These are phyloP conservation scores for Scaptodrosophila lebanonensis DNA, from an alignment of 1,140 invertebrate genomes.

Conservation along the genomic window DNA sequence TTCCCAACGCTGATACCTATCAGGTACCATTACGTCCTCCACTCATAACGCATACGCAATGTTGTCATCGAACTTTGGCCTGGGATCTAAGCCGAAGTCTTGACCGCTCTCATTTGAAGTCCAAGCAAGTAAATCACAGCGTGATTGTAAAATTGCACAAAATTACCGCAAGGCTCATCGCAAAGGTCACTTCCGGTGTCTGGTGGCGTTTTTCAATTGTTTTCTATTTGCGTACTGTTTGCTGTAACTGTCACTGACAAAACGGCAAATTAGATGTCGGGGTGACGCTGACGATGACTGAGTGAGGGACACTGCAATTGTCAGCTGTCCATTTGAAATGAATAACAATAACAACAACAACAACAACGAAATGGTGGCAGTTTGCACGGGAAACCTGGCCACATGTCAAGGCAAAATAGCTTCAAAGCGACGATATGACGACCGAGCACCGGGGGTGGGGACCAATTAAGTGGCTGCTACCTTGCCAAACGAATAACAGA, in stretches of 20 bases:
- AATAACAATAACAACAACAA: conserved; percentile 19
- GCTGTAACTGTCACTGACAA: conserved; percentile 15
- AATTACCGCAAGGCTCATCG: conserved; percentile 3
- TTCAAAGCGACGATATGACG: conserved; percentile 65
- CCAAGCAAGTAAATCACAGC: conserved; percentile 36
- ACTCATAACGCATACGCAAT: conserved; percentile 37
- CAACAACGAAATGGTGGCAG: conserved; percentile 46
- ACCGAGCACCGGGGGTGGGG: neutral
- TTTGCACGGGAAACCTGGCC: conserved; percentile 53
- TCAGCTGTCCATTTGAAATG: conserved; percentile 5
- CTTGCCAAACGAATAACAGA: conserved; percentile 52
- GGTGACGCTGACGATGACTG: neutral
- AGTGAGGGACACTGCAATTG: conserved; percentile 5
- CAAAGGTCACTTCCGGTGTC: conserved; percentile 36
- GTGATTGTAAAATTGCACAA: conserved; percentile 58
- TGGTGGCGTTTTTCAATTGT: neutral
- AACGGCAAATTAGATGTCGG: neutral
- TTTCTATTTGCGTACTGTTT: conserved; percentile 9
- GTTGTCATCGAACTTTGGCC: too few relatives aligned
- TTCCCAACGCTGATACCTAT: too few relatives aligned
- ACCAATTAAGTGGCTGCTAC: conserved; percentile 47
- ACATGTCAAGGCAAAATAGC: conserved; percentile 65
- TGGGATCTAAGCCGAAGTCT: too few relatives aligned
- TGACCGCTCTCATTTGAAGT: conserved; percentile 4
- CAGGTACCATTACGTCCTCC: neutral